Base-by-base conservation (phyloP, 2,113 vertebrate genomes). In the Cyphomyrus discorhynchus region DNA sequence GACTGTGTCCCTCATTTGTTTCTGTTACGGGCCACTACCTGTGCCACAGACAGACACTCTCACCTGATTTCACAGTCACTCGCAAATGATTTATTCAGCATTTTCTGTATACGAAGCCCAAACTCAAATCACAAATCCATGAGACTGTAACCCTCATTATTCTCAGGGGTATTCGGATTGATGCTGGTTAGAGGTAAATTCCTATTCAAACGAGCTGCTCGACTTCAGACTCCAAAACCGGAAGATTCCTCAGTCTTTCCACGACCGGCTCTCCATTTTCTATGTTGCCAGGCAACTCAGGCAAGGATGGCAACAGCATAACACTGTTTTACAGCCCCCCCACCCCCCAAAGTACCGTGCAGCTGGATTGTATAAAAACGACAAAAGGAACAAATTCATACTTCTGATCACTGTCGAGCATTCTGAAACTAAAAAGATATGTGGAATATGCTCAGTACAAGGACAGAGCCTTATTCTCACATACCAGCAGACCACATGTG, bases 351-450 rank as follows among this genome's bases (percentile, higher is more conserved):
- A 85, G 90, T 53, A 52, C 87, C 56, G 31, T 49, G 62, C 47
- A 86, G 70, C 87, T 35, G 47, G 53, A 87, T 89, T 91, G 91
- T 91, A 86, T 91, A 86, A 77, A 90, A 90, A 86, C 11, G 56
- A 89, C 52, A 52, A 90, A 70, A 49, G 45, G 24, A 31, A 13
- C 19, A 39, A 87, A 52, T 87, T 87, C 50, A 52, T 88, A 53
- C n/a, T 80, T 90, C 86, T 50, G 31, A 87, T 15, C 31, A 56
- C 49, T 53, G 49, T 35, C 27, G 1, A 19, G 49, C 50, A 39
- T 86, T 27, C 90, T 62, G 13, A 35, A 87, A 21, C 74, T 85
- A 83, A 90, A 31, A 70, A 56, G 6, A 56, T 47, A 80, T 80
- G 42, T 80, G 6, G 31, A 80, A 8, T 42, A 15, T 42, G 5